Evolutionary conservation across 2,888 invertebrate genomes (phyloP).

Genomic region (Phrixothrix hirtus): DNA sequence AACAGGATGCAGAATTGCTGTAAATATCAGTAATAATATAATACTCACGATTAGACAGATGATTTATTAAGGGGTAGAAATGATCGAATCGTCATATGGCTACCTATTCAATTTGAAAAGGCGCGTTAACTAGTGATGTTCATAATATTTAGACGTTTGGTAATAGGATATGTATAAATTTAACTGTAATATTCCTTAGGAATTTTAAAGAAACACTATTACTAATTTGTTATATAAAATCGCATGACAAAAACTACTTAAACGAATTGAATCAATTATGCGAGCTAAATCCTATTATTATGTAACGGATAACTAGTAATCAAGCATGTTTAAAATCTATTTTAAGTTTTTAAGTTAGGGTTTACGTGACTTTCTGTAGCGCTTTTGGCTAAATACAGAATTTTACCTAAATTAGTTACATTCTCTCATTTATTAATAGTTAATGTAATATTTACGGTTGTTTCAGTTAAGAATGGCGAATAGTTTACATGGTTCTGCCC

Average conservation of each 20-base stretch:
- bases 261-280: slow-evolving; percentile 1
- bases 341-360: slow-evolving; percentile 1
- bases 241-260: too few species aligned
- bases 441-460: slow-evolving; percentile 1
- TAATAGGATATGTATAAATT: too few species aligned
- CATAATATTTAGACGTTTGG: slow-evolving; percentile 38
- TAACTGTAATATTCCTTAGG: too few species aligned
- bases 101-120: slow-evolving; percentile 34
- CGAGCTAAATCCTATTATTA: slow-evolving; percentile 4
- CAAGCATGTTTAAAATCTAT: not conserved
- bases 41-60: slow-evolving; percentile 49
- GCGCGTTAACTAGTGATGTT: slow-evolving; percentile 22
- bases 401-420: too few species aligned
- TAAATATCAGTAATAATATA: slow-evolving; percentile 53
- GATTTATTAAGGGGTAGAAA: slow-evolving; percentile 49
- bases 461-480: slow-evolving; percentile 62
- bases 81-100: slow-evolving; percentile 37
- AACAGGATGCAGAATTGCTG: slow-evolving; percentile 52
- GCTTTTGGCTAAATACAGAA: not conserved
- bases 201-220: too few species aligned
- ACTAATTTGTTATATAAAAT: too few species aligned
- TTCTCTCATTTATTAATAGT: too few species aligned
- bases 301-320: not conserved
- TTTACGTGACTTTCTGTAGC: slow-evolving; percentile 6
- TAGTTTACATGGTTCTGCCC: slow-evolving; percentile 55